Percentiles rank a stretch among this genome's conserved stretches.
phyloP scores from a whole-genome alignment of 2,113 vertebrate genomes.

The Vulpes vulpes region DNA sequence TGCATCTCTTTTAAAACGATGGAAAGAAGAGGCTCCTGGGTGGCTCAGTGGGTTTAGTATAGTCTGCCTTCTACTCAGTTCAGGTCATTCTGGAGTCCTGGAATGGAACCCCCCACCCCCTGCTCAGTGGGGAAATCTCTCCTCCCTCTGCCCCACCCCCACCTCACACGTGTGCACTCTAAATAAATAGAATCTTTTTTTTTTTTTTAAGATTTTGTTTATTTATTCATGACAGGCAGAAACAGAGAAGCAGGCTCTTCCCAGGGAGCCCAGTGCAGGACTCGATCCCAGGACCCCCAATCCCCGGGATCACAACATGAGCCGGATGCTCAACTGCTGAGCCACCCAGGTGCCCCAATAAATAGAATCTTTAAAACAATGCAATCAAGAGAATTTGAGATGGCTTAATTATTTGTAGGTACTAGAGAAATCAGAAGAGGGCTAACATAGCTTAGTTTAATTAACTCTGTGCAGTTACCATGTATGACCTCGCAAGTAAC shows the following conservation, averaged over 20 bases:
- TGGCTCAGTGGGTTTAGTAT: not conserved
- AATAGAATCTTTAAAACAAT: not conserved
- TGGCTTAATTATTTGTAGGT: not conserved
- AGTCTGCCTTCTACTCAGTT: not conserved
- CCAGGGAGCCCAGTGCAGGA: too few species aligned
- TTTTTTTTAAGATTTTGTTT: too few species aligned
- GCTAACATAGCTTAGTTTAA: not conserved
- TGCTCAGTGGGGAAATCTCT: not conserved
- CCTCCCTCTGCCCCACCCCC: not conserved
- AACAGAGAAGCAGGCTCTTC: too few species aligned
- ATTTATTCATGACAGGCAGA: too few species aligned
- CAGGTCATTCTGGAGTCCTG: not conserved
- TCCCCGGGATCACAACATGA: too few species aligned
- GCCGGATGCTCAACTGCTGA: too few species aligned
- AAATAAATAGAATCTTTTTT: not conserved
- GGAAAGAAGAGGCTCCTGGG: not conserved
- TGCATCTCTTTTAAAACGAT: not conserved
- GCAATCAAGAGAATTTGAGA: not conserved
- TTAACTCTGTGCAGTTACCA: not conserved
- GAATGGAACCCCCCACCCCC: not conserved
- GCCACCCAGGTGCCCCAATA: too few species aligned
- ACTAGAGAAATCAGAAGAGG: not conserved
- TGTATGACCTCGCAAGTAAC: not conserved
- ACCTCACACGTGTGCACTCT: not conserved
- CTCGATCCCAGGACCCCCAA: too few species aligned